A percentile compares a stretch with the other conserved stretches of the same genome.
phyloP scores from a whole-genome alignment of 53 echinoderm and acorn worm genomes.

The Apostichopus leukothele region DNA sequence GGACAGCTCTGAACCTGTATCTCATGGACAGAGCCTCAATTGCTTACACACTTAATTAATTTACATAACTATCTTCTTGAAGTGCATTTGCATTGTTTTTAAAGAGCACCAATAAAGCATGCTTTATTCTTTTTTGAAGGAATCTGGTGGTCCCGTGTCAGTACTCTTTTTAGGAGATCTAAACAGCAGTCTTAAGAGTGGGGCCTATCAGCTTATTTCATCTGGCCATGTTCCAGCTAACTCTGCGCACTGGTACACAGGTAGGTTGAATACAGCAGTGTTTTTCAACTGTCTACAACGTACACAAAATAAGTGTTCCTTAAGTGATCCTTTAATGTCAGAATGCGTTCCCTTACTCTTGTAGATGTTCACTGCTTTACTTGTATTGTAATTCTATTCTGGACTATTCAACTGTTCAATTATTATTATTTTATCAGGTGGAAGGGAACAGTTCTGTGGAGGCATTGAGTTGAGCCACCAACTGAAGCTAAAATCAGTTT shows the following conservation, averaged over 20 bases:
- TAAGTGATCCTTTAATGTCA: no score
- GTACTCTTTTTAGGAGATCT: conserved; percentile 75
- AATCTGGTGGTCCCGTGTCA: conserved; percentile 44
- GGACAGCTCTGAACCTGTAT: no score
- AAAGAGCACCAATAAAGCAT: no score
- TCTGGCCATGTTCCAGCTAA: conserved; percentile 60
- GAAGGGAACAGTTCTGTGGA: conserved; percentile 88
- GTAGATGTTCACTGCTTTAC: background rate
- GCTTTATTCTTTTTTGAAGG: conserved; percentile 14
- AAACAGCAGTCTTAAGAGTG: conserved; percentile 67
- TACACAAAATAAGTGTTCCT: no score
- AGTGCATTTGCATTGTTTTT: no score
- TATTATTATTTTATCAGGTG: conserved; percentile 55
- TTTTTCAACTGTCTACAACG: no score
- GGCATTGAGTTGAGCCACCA: conserved; percentile 65
- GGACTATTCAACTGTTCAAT: background rate
- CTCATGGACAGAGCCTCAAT: no score
- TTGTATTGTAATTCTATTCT: background rate
- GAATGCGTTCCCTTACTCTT: background rate
- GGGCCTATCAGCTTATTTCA: conserved; percentile 70
- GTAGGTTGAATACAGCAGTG: conserved; percentile 50
- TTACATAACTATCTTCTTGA: no score
- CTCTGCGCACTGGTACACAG: conserved; percentile 80
- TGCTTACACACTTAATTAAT: no score
- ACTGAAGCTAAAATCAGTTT: conserved; percentile 66